A percentile compares a stretch with the other conserved stretches of the same genome.
Evolutionary conservation across 2,113 vertebrate species (phyloP).

Genomic region (Drymodes brunneopygia): DNA sequence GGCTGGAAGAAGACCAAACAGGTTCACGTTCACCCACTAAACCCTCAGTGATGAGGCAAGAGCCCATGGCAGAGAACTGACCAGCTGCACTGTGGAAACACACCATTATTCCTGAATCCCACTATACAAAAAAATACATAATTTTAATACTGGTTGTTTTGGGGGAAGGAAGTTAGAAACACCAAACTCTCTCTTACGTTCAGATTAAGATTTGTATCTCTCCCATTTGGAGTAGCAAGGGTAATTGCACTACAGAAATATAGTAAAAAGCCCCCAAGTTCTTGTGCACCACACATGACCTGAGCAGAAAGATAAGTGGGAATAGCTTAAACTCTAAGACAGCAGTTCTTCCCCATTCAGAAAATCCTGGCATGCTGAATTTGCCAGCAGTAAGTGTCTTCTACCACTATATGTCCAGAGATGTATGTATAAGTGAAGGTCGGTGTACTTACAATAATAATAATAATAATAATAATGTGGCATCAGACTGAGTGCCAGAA

Average conservation of each 20-base stretch:
- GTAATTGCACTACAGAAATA: not conserved
- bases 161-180: not conserved
- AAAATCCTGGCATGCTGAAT: not conserved
- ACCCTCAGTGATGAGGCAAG: not conserved
- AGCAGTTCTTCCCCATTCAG: not conserved
- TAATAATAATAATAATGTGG: not conserved
- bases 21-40: not conserved
- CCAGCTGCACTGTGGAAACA: not conserved
- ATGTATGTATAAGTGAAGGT: not conserved
- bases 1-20: not conserved
- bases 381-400: not conserved
- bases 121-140: not conserved
- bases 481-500: not conserved
- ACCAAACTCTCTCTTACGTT: not conserved
- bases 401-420: not conserved
- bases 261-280: accelerated
- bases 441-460: not conserved
- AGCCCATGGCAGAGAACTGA: accelerated
- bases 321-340: not conserved
- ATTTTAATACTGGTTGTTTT: not conserved
- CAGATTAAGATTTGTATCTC: not conserved
- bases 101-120: not conserved
- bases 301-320: not conserved
- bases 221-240: not conserved
- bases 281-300: not conserved